phyloP scores from a whole-genome alignment of 1,140 invertebrate genomes.

The Drosophila tani region DNA sequence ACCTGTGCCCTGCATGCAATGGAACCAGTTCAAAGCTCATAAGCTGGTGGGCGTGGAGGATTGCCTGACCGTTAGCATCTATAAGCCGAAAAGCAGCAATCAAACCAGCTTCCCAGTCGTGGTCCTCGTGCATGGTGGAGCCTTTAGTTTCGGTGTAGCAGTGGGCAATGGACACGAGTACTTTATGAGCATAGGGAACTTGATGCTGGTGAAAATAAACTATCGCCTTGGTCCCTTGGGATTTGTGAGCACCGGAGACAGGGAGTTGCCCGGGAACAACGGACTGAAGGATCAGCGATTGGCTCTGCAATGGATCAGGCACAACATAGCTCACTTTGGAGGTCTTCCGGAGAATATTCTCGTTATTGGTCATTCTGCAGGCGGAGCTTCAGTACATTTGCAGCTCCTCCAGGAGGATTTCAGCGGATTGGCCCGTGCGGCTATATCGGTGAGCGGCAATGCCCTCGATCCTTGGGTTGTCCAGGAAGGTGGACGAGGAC shows the following conservation, averaged over 20 bases:
- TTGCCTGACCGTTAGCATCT: conserved; percentile 84
- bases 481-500: conserved; percentile 86
- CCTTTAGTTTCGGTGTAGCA: conserved; percentile 85
- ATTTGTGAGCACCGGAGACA: conserved; percentile 68
- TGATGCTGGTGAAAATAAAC: conserved; percentile 88
- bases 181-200: conserved; percentile 86
- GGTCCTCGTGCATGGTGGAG: conserved; percentile 86
- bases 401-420: conserved; percentile 87
- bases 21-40: conserved; percentile 53
- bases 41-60: conserved; percentile 73
- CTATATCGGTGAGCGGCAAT: conserved; percentile 68
- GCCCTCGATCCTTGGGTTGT: conserved; percentile 77
- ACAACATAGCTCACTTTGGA: conserved; percentile 86
- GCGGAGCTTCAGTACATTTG: conserved; percentile 87
- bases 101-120: conserved; percentile 82
- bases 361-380: conserved; percentile 87
- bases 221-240: conserved; percentile 88
- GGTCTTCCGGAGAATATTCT: conserved; percentile 87
- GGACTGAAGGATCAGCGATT: conserved; percentile 75
- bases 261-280: conserved; percentile 63
- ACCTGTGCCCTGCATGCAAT: conserved; percentile 55
- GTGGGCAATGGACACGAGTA: conserved; percentile 85
- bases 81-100: conserved; percentile 57
- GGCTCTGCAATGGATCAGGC: conserved; percentile 56
- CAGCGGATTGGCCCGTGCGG: conserved; percentile 44